Evolutionary conservation across 2,888 invertebrate species (phyloP), one percentile per base, ranked within the genome.

Genomic region (Hesperia comma): DNA sequence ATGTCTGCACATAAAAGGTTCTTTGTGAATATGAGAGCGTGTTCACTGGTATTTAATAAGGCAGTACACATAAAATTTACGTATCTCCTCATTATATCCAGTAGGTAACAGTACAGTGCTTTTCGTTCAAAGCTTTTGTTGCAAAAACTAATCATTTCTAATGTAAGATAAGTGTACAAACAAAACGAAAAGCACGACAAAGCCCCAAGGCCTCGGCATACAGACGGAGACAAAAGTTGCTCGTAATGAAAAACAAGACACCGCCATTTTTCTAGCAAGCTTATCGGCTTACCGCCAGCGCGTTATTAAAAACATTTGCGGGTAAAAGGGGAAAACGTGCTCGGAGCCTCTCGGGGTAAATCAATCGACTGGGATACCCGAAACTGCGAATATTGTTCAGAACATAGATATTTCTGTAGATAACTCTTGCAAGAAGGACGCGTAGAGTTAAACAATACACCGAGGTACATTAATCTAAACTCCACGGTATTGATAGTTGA

Each of bases 181-280:
- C 51, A 51, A 26, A 51, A 51, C 51, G 21, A 14, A 21, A 51
- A 51, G 12, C 21, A 14, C 51, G 54, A 33, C 54, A 33, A 46
- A 58, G 43, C 21, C 43, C 51, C 66, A 54, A 66, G 41, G 66
- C 66, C 15, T 53, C 15, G 56, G 54, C 37, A 66, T 60, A 66
- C 58, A 33, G 53, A 53, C 37, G 43, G 43, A 60, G 54, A 54
- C 66, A 66, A 60, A 66, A 54, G 60, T 66, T 58, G 33, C 8
- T 32, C 43, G 66, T 54, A 66, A 66, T 54, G 53, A 60, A 40
- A 58, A 60, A 66, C 63, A 66, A 46, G 46, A 37, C 66, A 53
- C 15, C 54, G 54, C 53, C 41, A 60, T 60, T 60, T 57, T 64
- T 58, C 57, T 55, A 51, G 51, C 57, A 19, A 53, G 57, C 63